Conservation (phyloP, 2,888 invertebrate species). For the Pandemis heparana region DNA sequence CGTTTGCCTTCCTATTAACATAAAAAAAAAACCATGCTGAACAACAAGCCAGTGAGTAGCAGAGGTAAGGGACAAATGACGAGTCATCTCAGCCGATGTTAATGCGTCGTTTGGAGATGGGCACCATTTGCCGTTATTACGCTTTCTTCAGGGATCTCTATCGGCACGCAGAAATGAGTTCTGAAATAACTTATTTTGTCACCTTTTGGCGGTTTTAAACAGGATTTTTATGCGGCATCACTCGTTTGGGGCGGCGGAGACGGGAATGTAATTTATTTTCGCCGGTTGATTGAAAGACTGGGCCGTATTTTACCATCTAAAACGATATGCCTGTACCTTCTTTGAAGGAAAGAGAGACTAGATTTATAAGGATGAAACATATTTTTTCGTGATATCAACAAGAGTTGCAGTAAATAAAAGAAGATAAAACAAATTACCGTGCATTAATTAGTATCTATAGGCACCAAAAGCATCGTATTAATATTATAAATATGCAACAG, state of each 20-base stretch:
- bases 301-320: neutral
- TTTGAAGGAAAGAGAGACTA: too few relatives aligned
- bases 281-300: conserved; percentile 29
- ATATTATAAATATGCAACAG: too few relatives aligned
- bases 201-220: conserved; percentile 59
- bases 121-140: conserved; percentile 76
- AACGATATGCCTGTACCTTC: neutral
- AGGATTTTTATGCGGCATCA: conserved; percentile 33
- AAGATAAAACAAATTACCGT: too few relatives aligned
- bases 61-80: conserved; percentile 51
- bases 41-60: neutral
- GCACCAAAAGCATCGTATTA: too few relatives aligned
- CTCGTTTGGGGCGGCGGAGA: conserved; percentile 19
- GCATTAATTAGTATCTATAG: too few relatives aligned
- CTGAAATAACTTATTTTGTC: conserved; percentile 73
- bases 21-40: neutral
- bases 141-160: conserved; percentile 67
- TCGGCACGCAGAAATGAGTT: conserved; percentile 70
- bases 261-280: conserved; percentile 33
- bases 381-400: too few relatives aligned
- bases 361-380: too few relatives aligned
- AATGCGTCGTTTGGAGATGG: conserved; percentile 67
- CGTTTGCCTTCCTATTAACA: too few relatives aligned
- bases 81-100: conserved; percentile 69
- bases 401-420: too few relatives aligned